Evolutionary conservation across 2,113 vertebrate genomes (phyloP), one percentile per base, ranked within the genome.

Genomic region (Nyctibius bracteatus): DNA sequence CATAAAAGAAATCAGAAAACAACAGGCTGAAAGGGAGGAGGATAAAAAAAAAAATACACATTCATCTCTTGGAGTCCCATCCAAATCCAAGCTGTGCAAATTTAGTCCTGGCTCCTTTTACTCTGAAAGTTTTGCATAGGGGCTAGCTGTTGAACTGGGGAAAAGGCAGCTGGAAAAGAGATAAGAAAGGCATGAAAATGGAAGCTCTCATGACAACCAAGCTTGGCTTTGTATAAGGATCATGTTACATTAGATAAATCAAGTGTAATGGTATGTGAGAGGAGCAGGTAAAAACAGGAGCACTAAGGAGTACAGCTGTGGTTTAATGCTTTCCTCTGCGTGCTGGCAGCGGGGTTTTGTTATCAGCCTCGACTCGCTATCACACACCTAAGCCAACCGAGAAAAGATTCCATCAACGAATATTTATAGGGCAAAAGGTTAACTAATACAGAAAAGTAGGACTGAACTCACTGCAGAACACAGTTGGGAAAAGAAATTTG

Each of bases 231-330:
- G 79, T 79, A 11, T 21, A 81, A 92, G 52, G 81, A 84, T 94
- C 95, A 74, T 6, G 1, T 94, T 95, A 58, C 81, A 23, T 8
- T 23, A 91, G 89, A 94, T 91, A 95, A 96, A 88, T 95, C 90
- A 71, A 91, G 74, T 72, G 94, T 74, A 88, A 88, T 90, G 87
- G 86, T 55, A 95, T 91, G 95, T 0, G 14, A 70, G 31, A 77
- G 54, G 91, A 78, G 84, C 91, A 97, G 95, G 93, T 91, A 95
- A 72, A 97, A 91, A 47, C 84, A 87, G 91, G 65, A 92, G 65
- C 70, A 54, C 66, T 31, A 52, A 65, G 73, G 86, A 92, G 41
- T 57, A 43, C 81, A 93, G 94, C 86, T 88, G 86, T 37, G 82
- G 55, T 88, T 91, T 86, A 81, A 88, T 59, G 86, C 58, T 88